Evolutionary conservation across 2,888 invertebrate species (phyloP).

Genomic region (Prenolepis imparis): DNA sequence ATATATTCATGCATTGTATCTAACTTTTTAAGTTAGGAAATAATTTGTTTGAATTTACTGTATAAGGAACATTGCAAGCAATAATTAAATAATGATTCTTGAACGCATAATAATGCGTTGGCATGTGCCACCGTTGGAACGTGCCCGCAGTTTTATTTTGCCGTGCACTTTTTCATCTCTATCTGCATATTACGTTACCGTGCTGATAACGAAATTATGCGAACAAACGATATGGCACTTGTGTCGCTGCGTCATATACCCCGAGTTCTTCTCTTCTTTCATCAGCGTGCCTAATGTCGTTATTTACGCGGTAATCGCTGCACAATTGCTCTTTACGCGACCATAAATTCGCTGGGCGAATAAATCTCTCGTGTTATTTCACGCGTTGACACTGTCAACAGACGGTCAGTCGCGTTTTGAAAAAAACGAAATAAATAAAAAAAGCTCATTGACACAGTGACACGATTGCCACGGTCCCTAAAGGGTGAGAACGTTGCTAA

Average conservation of each 20-base stretch:
- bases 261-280: slow-evolving; percentile 24
- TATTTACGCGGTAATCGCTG: slow-evolving; percentile 1
- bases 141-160: slow-evolving; percentile 1
- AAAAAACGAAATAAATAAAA: slow-evolving; percentile 4
- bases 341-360: background rate
- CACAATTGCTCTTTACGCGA: background rate
- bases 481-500: slow-evolving; percentile 64
- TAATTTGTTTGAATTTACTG: background rate
- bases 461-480: slow-evolving; percentile 79
- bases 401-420: slow-evolving; percentile 12
- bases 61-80: background rate
- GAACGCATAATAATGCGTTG: slow-evolving; percentile 15
- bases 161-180: slow-evolving; percentile 30
- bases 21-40: background rate
- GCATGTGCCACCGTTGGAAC: background rate
- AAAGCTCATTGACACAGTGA: slow-evolving; percentile 81
- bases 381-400: too few relatives aligned
- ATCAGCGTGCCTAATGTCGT: background rate
- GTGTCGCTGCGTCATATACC: background rate
- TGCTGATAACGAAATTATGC: slow-evolving; percentile 47
- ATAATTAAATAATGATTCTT: slow-evolving; percentile 2
- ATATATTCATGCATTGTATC: background rate
- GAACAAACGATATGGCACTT: slow-evolving; percentile 23
- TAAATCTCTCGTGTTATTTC: slow-evolving; percentile 32
- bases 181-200: slow-evolving; percentile 48